Conservation (phyloP, 2,113 vertebrate species). For the Piprites chloris region DNA sequence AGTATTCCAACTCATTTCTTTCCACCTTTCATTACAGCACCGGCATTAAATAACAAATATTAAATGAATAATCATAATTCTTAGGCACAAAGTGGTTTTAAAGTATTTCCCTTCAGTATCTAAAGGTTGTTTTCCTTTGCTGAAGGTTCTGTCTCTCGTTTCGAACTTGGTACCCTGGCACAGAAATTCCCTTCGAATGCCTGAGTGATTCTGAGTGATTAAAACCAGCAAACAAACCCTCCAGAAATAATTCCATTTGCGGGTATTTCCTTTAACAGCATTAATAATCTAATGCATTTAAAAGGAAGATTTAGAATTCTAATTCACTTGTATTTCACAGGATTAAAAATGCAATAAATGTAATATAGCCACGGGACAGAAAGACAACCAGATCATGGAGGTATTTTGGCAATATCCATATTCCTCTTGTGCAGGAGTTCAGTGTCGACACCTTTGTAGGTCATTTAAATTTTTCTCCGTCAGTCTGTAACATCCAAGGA, state of each 20-base stretch:
- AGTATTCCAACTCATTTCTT: background rate
- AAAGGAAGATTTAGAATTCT: constrained; percentile 41
- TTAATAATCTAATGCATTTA: constrained; percentile 53
- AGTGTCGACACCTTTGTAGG: background rate
- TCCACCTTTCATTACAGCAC: background rate
- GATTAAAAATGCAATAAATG: constrained; percentile 50
- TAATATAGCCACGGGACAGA: background rate
- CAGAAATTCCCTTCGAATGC: background rate
- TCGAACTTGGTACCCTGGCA: background rate
- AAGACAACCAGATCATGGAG: background rate
- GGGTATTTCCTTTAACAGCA: constrained; percentile 54
- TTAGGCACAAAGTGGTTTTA: background rate
- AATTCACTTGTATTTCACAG: constrained; percentile 35
- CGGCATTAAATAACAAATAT: background rate
- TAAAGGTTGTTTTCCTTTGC: background rate
- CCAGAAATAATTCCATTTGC: constrained; percentile 51
- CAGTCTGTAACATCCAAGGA: background rate
- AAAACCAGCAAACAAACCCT: constrained; percentile 32
- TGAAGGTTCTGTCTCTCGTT: background rate
- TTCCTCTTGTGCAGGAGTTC: background rate
- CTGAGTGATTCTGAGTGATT: background rate
- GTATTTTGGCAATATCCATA: background rate
- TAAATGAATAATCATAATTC: background rate
- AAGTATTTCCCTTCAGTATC: background rate
- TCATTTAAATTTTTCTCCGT: background rate